Conservation (phyloP, 2,888 invertebrate species). For the Eledona agricola region DNA sequence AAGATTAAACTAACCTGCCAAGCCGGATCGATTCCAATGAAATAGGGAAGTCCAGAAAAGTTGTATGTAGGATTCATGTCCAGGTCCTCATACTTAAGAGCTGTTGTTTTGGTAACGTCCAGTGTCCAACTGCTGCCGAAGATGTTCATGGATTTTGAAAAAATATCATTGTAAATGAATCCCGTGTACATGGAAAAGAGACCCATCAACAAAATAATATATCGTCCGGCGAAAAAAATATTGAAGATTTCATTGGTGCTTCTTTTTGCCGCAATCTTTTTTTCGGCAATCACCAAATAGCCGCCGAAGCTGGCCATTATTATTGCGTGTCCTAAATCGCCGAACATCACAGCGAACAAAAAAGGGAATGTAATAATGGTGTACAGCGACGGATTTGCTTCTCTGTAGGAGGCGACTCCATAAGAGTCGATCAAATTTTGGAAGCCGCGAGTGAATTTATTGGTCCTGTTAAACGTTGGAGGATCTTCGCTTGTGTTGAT, state of each 20-base stretch:
- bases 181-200: constrained; percentile 82
- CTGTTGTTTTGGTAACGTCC: constrained; percentile 45
- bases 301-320: constrained; percentile 83
- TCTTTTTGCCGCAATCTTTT: constrained; percentile 74
- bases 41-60: constrained; percentile 68
- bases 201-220: constrained; percentile 82
- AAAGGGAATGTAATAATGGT: constrained; percentile 91
- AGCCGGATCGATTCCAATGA: constrained; percentile 77
- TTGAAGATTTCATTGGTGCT: constrained; percentile 78
- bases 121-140: constrained; percentile 73
- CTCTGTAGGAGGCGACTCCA: constrained; percentile 78
- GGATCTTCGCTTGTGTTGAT: constrained; percentile 72
- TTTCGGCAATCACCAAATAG: constrained; percentile 85
- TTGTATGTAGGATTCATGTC: constrained; percentile 62
- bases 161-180: constrained; percentile 81
- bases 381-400: constrained; percentile 68
- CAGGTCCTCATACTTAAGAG: constrained; percentile 47
- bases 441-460: constrained; percentile 79
- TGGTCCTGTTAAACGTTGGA: constrained; percentile 77
- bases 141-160: constrained; percentile 78
- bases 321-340: constrained; percentile 90
- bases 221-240: constrained; percentile 80
- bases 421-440: constrained; percentile 81
- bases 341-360: constrained; percentile 96
- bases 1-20: constrained; percentile 67